Conservation (phyloP, 2,888 invertebrate species). For the Isoperla grammatica region DNA sequence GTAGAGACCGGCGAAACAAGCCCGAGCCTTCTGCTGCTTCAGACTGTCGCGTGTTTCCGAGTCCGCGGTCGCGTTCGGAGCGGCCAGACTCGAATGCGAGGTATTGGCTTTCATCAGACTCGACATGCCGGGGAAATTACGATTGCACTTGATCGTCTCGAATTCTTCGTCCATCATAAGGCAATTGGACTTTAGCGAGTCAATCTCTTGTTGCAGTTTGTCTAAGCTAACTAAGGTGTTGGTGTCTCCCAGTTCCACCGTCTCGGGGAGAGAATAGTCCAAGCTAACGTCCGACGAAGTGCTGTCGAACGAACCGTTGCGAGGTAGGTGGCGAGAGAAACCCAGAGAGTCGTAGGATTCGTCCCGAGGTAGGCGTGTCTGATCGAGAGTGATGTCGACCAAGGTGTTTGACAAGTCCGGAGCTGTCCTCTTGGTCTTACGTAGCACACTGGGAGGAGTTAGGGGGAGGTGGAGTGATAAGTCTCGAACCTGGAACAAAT, state of each 20-base stretch:
- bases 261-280: slow-evolving; percentile 30
- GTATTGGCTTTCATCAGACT: slow-evolving; percentile 33
- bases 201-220: slow-evolving; percentile 35
- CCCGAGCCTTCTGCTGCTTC: slow-evolving; percentile 30
- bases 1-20: slow-evolving; percentile 34
- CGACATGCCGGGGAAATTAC: slow-evolving; percentile 36
- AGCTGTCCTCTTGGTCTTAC: too few species aligned
- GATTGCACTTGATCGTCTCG: slow-evolving; percentile 35
- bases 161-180: slow-evolving; percentile 37
- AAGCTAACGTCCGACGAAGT: slow-evolving; percentile 37
- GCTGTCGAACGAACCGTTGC: slow-evolving; percentile 37
- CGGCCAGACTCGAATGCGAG: slow-evolving; percentile 2
- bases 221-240: slow-evolving; percentile 35
- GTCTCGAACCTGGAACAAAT: too few species aligned
- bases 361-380: slow-evolving; percentile 27
- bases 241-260: slow-evolving; percentile 25
- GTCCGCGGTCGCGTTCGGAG: slow-evolving; percentile 8
- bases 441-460: too few species aligned
- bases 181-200: slow-evolving; percentile 37
- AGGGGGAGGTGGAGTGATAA: too few species aligned
- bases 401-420: too few species aligned
- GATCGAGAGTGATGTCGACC: too few species aligned
- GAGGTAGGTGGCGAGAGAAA: slow-evolving; percentile 27
- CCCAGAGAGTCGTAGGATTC: slow-evolving; percentile 32
- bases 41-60: slow-evolving; percentile 18